Evolutionary conservation across 2,113 vertebrate species (phyloP).

Genomic region (Serinus canaria): DNA sequence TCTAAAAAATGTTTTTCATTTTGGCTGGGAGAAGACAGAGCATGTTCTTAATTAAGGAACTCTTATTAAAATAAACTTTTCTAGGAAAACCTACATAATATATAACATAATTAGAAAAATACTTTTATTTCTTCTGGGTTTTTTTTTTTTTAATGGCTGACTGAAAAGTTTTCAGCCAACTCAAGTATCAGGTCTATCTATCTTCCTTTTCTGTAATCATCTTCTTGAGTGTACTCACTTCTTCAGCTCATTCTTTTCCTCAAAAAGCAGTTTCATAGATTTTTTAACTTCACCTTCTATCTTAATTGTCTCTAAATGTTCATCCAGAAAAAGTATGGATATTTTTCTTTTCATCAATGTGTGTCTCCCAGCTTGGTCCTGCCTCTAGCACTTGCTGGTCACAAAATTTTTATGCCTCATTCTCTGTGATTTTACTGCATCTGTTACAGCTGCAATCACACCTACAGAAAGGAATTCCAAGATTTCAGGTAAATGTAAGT

Average conservation of each 20-base stretch:
- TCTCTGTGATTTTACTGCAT: background rate
- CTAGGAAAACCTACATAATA: conserved; percentile 21
- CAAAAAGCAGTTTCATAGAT: background rate
- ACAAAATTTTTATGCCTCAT: background rate
- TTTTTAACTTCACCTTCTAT: background rate
- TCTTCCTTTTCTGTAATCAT: background rate
- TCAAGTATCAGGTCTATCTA: background rate
- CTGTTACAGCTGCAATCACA: background rate
- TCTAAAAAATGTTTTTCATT: conserved; percentile 37
- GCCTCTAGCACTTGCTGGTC: background rate
- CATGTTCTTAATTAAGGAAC: conserved; percentile 59
- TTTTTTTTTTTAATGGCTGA: background rate
- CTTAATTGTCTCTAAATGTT: background rate
- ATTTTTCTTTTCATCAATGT: background rate
- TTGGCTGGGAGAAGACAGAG: conserved; percentile 44
- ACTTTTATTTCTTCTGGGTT: background rate
- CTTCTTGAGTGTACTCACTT: background rate
- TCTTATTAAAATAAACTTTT: conserved; percentile 45
- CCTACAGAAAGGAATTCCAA: background rate
- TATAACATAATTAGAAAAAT: conserved; percentile 22
- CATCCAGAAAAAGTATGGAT: background rate
- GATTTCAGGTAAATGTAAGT: background rate
- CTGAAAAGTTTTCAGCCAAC: background rate
- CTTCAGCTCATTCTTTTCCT: background rate
- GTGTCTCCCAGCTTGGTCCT: background rate